These are phyloP conservation scores for Temnopleurus reevesii DNA, from an alignment of 53 echinoderm and acorn worm species.

Conservation along the genomic window DNA sequence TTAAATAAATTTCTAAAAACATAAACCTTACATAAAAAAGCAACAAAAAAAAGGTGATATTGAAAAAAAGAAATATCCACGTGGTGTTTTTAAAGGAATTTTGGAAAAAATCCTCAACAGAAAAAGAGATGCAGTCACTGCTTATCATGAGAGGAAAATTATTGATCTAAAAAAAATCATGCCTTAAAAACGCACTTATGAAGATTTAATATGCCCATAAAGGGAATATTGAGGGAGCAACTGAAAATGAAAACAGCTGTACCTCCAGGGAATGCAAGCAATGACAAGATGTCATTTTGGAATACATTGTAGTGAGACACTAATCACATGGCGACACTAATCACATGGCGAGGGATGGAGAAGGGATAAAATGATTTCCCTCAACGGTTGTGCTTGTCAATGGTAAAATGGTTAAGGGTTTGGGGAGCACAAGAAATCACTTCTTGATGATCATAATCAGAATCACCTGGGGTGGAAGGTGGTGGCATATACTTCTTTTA, in stretches of 20 bases:
- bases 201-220: background rate
- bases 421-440: background rate
- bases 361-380: background rate
- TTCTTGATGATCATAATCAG: background rate
- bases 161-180: too few relatives aligned
- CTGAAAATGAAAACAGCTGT: background rate
- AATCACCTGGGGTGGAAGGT: background rate
- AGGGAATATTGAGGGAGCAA: background rate
- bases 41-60: too few relatives aligned
- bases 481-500: background rate
- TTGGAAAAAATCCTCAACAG: too few relatives aligned
- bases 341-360: background rate
- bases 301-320: background rate
- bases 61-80: too few relatives aligned
- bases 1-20: too few relatives aligned
- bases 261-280: background rate
- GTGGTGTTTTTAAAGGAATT: too few relatives aligned
- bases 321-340: background rate
- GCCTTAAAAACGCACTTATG: background rate
- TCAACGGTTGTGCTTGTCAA: background rate
- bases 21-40: too few relatives aligned
- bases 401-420: background rate
- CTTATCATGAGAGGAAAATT: too few relatives aligned
- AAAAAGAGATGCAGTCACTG: too few relatives aligned
- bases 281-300: background rate